Percentiles rank a stretch among this genome's conserved stretches.
These are phyloP conservation scores for Lasaia peninsularis DNA, from an alignment of 1,140 invertebrate genomes.

Conservation along the genomic window DNA sequence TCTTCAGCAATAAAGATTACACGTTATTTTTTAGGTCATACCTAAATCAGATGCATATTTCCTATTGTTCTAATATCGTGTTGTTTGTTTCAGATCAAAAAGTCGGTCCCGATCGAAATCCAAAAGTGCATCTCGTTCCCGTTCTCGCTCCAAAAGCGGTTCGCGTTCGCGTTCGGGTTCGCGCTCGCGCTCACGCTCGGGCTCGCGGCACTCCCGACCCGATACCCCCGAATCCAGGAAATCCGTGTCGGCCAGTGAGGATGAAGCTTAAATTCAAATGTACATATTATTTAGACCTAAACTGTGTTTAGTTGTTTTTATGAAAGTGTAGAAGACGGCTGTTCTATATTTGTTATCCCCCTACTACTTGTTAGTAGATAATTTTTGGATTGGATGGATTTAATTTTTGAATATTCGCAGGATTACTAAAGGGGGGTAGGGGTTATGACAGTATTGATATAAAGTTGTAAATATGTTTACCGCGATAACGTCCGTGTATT, in stretches of 20 bases:
- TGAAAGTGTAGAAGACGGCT: background rate
- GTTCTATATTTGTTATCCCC: background rate
- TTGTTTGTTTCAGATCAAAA: conserved; percentile 38
- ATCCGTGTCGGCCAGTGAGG: conserved; percentile 76
- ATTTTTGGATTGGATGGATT: no score
- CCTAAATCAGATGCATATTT: no score
- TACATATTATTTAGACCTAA: background rate
- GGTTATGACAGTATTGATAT: no score
- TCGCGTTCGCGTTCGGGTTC: conserved; percentile 47
- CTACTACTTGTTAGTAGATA: background rate
- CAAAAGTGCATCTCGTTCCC: conserved; percentile 57
- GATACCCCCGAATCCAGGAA: conserved; percentile 75
- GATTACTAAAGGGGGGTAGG: no score
- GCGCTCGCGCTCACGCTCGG: conserved; percentile 52
- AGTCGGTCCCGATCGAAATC: conserved; percentile 55
- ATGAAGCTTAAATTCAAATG: conserved; percentile 47
- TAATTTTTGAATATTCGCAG: no score
- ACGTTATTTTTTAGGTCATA: no score
- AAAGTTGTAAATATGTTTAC: no score
- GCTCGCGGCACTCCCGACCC: conserved; percentile 62
- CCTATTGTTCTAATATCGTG: background rate
- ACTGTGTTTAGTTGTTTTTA: background rate
- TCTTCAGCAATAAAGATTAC: no score
- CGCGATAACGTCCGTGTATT: no score
- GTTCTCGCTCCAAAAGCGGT: conserved; percentile 44